Evolutionary conservation across 2,113 vertebrate genomes (phyloP).

Genomic region (Hypanus sabinus): DNA sequence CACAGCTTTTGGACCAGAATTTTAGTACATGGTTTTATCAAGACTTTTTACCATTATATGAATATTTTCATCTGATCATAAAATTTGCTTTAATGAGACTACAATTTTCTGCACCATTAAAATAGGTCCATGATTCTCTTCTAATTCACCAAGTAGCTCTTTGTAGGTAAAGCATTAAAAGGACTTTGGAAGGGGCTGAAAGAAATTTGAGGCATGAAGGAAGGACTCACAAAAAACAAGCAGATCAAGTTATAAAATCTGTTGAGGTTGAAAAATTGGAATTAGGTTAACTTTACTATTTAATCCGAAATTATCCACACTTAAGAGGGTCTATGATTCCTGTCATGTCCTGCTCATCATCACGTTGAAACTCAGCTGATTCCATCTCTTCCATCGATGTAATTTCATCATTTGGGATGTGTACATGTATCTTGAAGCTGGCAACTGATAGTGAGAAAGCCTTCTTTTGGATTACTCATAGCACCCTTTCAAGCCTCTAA

Average conservation of each 20-base stretch:
- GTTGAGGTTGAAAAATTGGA: neutral
- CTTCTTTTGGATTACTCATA: neutral
- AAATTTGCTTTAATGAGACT: neutral
- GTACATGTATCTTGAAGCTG: neutral
- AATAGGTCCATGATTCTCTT: neutral
- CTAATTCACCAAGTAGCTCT: neutral
- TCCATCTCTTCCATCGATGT: neutral
- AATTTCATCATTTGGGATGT: neutral
- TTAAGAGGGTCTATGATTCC: neutral
- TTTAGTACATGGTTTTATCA: neutral
- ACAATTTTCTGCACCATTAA: neutral
- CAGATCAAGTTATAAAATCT: neutral
- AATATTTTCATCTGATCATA: neutral
- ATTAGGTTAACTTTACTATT: neutral
- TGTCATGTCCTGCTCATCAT: neutral
- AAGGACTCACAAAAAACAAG: neutral
- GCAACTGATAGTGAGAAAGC: neutral
- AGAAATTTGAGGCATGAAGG: neutral
- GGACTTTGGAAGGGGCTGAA: neutral
- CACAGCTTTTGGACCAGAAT: neutral
- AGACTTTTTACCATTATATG: neutral
- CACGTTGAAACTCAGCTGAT: neutral
- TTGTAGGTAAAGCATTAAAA: neutral
- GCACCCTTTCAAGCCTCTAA: neutral
- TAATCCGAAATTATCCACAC: neutral